Conservation (phyloP, 2,797 vertebrate genomes). For the Rhinophrynus dorsalis region DNA sequence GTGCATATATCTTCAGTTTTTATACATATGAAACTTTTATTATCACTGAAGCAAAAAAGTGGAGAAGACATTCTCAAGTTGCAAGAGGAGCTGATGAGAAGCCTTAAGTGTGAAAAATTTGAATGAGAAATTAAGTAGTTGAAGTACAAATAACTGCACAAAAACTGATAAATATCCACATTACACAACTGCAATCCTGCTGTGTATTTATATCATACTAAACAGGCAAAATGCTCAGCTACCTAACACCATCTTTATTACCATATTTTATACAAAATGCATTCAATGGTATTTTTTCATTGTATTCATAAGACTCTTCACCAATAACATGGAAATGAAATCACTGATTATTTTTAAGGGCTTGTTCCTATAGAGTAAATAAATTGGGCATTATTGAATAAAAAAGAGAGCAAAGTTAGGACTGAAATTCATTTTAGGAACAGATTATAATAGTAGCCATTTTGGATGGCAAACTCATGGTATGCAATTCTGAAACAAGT, state of each 20-base stretch:
- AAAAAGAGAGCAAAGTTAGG: not conserved
- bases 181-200: not conserved
- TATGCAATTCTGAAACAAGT: slow-evolving; percentile 11
- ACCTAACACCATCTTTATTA: not conserved
- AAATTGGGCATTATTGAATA: no score
- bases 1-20: slow-evolving; percentile 51
- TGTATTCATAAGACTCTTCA: not conserved
- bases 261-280: not conserved
- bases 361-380: slow-evolving; percentile 6
- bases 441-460: not conserved
- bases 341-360: slow-evolving; percentile 13
- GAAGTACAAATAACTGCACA: not conserved
- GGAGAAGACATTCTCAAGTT: not conserved
- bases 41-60: slow-evolving; percentile 62
- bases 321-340: not conserved
- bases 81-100: not conserved
- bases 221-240: not conserved
- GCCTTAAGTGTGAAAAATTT: slow-evolving; percentile 25
- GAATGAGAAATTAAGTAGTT: not conserved
- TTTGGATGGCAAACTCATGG: not conserved
- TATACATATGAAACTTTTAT: slow-evolving; percentile 57
- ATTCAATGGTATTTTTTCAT: not conserved
- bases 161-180: not conserved
- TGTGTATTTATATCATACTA: no score
- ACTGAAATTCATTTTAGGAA: not conserved